Base-by-base conservation (phyloP, 2,797 vertebrate species). In the Threskiornis aethiopicus region DNA sequence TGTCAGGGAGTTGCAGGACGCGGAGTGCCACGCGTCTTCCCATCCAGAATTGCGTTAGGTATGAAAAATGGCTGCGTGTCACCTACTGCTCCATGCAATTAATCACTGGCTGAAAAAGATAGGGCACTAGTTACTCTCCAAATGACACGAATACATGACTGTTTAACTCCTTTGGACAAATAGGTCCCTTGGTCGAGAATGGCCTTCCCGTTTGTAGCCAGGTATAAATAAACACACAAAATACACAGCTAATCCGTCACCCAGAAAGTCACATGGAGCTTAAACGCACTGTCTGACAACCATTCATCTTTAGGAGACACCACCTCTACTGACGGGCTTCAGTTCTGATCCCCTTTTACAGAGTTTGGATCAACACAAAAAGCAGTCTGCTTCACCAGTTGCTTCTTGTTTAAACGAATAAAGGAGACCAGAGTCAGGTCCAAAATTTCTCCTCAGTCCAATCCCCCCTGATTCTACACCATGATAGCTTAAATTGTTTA, bases 11-110 rank as follows among this genome's bases (percentile, higher is more conserved):
- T 51, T 4, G 21, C 69, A 80, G 94, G 88, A 94, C 47, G 18
- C 19, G 17, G 52, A 92, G 51, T 21, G 84, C 61, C 72, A 49
- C 5, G 1, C 8, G 9, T 66, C 84, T 61, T 82, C 64, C 84
- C 49, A 51, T 59, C 70, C 90, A 41, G 13, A 94, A 82, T 39
- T 5, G 25, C 1, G 2, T 54, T 81, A 66, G 85, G 52, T 84
- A 75, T 90, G 94, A 94, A 75, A 93, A 89, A 97, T 78, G 33
- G 59, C 78, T 80, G 20, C 10, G 3, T 93, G 95, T 91, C 95
- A 94, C 84, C 91, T 79, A 31, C 57, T 47, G 87, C 77, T 93
- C 80, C 49, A 35, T 29, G 70, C 82, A 87, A 90, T 97, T 93
- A 51, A 97, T 95, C 97, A 95, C 58, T 7, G 17, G 28, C 37